Evolutionary conservation across 2,888 invertebrate species (phyloP).

Genomic region (Cordilura impudica): DNA sequence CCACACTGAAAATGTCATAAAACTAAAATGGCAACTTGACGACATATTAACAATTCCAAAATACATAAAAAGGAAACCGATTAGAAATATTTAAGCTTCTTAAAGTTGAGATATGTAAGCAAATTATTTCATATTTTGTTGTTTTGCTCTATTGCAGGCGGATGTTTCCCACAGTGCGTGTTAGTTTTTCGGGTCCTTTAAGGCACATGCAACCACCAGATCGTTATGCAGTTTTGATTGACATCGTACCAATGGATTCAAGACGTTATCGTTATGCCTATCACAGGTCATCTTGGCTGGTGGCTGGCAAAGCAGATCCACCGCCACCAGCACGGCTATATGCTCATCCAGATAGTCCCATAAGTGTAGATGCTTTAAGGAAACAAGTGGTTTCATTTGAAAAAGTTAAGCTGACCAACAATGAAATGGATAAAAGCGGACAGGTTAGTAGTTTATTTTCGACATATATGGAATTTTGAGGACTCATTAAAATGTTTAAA

Average conservation of each 20-base stretch:
- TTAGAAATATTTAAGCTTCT: neutral
- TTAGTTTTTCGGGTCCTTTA: slow-evolving; percentile 88
- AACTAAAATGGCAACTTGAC: neutral
- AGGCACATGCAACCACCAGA: slow-evolving; percentile 85
- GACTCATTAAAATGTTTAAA: too few species aligned
- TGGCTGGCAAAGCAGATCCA: slow-evolving; percentile 98
- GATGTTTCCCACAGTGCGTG: slow-evolving; percentile 98
- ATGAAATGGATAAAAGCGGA: slow-evolving; percentile 97
- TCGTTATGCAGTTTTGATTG: slow-evolving; percentile 94
- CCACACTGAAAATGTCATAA: neutral
- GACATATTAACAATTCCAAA: neutral
- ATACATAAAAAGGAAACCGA: neutral
- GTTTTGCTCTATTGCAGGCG: slow-evolving; percentile 82
- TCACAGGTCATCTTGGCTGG: slow-evolving; percentile 98
- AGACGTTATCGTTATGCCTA: slow-evolving; percentile 98
- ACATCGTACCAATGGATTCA: slow-evolving; percentile 97
- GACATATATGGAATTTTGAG: neutral
- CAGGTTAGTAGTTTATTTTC: slow-evolving; percentile 82
- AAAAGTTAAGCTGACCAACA: slow-evolving; percentile 98
- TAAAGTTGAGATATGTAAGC: slow-evolving; percentile 10
- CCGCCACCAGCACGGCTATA: slow-evolving; percentile 95
- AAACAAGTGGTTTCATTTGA: slow-evolving; percentile 99
- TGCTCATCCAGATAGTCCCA: slow-evolving; percentile 97
- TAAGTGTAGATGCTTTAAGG: slow-evolving; percentile 94
- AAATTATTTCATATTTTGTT: slow-evolving; percentile 47